These are phyloP conservation scores for Petrolisthes manimaculis DNA, from an alignment of 2,888 invertebrate genomes.

Conservation along the genomic window DNA sequence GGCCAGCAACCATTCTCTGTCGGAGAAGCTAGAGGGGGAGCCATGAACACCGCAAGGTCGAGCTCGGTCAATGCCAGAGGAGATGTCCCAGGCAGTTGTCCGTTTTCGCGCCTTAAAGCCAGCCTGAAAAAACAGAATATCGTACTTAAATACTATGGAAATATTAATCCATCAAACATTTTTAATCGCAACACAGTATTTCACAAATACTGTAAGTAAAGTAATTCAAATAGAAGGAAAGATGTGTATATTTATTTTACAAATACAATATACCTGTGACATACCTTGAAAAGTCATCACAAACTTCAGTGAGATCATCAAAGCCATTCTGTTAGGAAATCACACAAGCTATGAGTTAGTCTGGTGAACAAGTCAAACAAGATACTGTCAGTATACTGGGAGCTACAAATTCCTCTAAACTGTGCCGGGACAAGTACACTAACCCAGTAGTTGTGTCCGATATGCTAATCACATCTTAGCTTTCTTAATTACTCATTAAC, in stretches of 20 bases:
- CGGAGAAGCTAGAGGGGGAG: conserved; percentile 57
- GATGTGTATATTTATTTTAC: too few relatives aligned
- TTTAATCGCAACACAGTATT: too few relatives aligned
- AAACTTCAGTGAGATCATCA: conserved; percentile 45
- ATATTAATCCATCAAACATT: not conserved
- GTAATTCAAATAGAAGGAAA: too few relatives aligned
- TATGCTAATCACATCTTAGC: too few relatives aligned
- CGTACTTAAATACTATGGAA: not conserved
- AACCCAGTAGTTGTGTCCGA: too few relatives aligned
- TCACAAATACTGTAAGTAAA: too few relatives aligned
- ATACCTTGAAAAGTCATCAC: conserved; percentile 56
- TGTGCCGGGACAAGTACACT: too few relatives aligned
- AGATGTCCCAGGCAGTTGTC: conserved; percentile 42
- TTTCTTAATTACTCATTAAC: too few relatives aligned
- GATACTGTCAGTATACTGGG: too few relatives aligned
- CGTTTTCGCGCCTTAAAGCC: conserved; percentile 45
- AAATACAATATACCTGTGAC: not conserved
- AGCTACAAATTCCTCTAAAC: too few relatives aligned
- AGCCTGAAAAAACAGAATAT: conserved; percentile 12
- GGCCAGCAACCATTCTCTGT: conserved; percentile 52
- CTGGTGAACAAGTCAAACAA: not conserved
- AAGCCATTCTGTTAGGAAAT: conserved; percentile 45
- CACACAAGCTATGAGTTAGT: conserved; percentile 46
- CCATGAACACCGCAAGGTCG: conserved; percentile 56
- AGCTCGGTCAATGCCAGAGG: conserved; percentile 37